Base-by-base conservation (phyloP, 1,140 invertebrate species). In the Sarcophaga bullata region DNA sequence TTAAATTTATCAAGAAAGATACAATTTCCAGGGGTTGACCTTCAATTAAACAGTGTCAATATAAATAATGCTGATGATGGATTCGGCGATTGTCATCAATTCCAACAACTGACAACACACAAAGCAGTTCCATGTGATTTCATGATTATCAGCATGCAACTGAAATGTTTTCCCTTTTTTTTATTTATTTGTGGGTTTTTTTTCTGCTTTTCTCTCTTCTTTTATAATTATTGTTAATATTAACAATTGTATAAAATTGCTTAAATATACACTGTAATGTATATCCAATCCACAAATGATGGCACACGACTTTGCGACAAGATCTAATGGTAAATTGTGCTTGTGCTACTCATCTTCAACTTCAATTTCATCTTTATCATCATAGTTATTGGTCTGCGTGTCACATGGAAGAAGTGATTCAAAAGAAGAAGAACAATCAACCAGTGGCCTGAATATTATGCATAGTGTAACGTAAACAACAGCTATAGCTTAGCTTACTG, bases 231-330 rank as follows among this genome's bases (percentile, higher is more conserved):
- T 37, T 37, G 25, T n/a, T n/a, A n/a, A n/a, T 37, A 37, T 37
- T 37, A 37, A 37, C 4, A 37, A 37, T 37, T 37, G 25, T 37
- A 37, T 37, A 37, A 37, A 37, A 37, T 37, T 37, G 25, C 25
- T 37, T 37, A 37, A 37, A 37, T 37, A 37, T 37, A 37, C 25
- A 37, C 25, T 37, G n/a, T n/a, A 15, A 3, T 58, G n/a, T 58
- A 13, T 6, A 58, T 13, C n/a, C 15, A 13, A 15, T 15, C n/a
- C 13, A n/a, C 7, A 7, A 7, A 58, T 13, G 13, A 58, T 58
- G 54, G 54, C 54, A 58, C 54, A 58, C 54, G 54, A 58, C 54
- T 58, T n/a, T n/a, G 54, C 15, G 54, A 58, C 54, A 58, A 58
- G 11, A 58, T 58, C 54, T 58, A 58, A 58, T 58, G 54, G n/a